Base-by-base conservation (phyloP, 2,113 vertebrate genomes). In the Axis porcinus region DNA sequence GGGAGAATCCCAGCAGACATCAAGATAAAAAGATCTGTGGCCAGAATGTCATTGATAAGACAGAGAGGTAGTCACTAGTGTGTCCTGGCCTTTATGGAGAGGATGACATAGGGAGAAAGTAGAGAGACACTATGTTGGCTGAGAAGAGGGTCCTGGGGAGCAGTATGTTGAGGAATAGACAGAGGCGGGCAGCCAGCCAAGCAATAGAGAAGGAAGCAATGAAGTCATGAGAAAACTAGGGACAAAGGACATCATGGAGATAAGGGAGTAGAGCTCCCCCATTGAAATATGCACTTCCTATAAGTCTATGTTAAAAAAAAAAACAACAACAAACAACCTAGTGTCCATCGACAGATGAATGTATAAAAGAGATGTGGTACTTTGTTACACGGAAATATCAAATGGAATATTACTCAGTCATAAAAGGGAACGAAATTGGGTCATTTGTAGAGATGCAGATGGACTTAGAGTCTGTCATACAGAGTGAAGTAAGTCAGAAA, bases 251-350 rank as follows among this genome's bases (percentile, higher is more conserved):
- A 54, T 13, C 1, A 1, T 4, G 1, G 52, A 76, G 30, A 81
- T 14, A 45, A 95, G 1, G 27, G 2, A 67, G 64, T 1, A 70
- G 81, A 87, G 40, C 2, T 90, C 57, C 15, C 7, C 7, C 70
- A 55, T 0, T 86, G 70, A 70, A 96, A 96, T 76, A 86, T 62
- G 36, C 1, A 47, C 7, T 54, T 93, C 25, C 86, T 89, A 82
- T 27, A 60, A 89, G 86, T 78, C 67, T 67, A 36, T 19, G 74
- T 55, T 78, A 15, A 45, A 28, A 33, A 15, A 45, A 28, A 33
- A 70, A 74, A 40, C 64, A 47, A 47, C 47, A 47, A 47, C 7
- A 89, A 45, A 87, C 1, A 58, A 43, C 12, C 40, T 43, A 43
- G 43, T 43, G 11, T 43, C 40, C 23, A 43, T 43, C 2, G 2